phyloP scores from a whole-genome alignment of 2,888 invertebrate species.

The Archaeoteleia sp. region DNA sequence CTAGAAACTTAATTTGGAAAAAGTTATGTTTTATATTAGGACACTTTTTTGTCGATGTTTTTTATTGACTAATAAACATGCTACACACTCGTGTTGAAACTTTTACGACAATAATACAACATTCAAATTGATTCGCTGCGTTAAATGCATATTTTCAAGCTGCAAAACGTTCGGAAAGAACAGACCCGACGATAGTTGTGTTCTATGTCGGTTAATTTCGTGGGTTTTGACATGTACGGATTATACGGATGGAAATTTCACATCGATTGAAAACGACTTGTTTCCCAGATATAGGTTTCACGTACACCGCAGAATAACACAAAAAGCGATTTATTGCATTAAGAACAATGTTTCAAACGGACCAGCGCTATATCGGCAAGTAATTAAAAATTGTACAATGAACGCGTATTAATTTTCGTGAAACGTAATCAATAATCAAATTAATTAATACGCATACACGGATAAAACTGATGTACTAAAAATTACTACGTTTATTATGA shows the following conservation, averaged over 20 bases:
- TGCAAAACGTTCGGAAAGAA: slow-evolving; percentile 18
- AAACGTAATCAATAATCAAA: too few relatives aligned
- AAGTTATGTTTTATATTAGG: too few relatives aligned
- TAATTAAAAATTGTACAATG: too few relatives aligned
- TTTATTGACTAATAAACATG: too few relatives aligned
- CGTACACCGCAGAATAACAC: slow-evolving; percentile 25
- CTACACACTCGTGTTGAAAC: slow-evolving; percentile 29
- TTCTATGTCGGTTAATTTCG: slow-evolving; percentile 45
- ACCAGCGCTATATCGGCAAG: too few relatives aligned
- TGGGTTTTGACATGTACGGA: slow-evolving; percentile 40
- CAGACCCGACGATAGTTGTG: slow-evolving; percentile 21
- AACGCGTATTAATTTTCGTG: too few relatives aligned
- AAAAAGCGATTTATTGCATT: slow-evolving; percentile 9
- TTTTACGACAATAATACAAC: slow-evolving; percentile 20
- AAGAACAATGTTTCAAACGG: slow-evolving; percentile 14
- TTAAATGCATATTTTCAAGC: slow-evolving; percentile 11
- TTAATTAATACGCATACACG: too few relatives aligned
- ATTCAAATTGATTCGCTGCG: slow-evolving; percentile 13
- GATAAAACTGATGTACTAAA: too few relatives aligned
- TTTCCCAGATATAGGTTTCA: slow-evolving; percentile 6
- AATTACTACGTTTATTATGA: too few relatives aligned
- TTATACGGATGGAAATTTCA: slow-evolving; percentile 37
- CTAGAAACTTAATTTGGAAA: too few relatives aligned
- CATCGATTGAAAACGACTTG: slow-evolving; percentile 37
- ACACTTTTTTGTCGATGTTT: too few relatives aligned